Percentiles rank a stretch among this genome's conserved stretches.
phyloP scores from a whole-genome alignment of 2,113 vertebrate species.

The Panthera tigris region DNA sequence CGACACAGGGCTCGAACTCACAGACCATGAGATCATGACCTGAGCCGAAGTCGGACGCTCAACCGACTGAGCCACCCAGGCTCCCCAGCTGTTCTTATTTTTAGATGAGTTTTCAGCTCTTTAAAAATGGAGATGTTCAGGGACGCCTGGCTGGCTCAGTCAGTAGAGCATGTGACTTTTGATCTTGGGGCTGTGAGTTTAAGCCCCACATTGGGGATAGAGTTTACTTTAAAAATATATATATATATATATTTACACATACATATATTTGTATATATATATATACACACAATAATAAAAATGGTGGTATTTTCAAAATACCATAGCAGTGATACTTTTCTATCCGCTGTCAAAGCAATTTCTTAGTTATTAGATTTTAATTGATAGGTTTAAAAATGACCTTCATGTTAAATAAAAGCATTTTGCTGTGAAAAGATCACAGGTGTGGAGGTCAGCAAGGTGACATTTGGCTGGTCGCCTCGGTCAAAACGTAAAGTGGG shows the following conservation, averaged over 20 bases:
- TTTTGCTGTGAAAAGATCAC: not conserved
- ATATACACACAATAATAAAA: not conserved
- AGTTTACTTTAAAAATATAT: not conserved
- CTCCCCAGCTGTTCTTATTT: not conserved
- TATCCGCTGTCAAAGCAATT: no score
- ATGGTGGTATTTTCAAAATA: not conserved
- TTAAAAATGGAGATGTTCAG: not conserved
- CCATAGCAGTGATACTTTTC: not conserved
- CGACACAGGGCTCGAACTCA: no score
- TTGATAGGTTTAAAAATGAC: not conserved
- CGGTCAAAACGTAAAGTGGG: fast-evolving
- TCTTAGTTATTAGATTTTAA: not conserved
- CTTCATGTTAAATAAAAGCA: not conserved
- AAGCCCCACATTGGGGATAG: not conserved
- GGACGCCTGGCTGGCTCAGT: not conserved
- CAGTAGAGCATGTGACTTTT: not conserved
- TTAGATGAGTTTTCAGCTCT: not conserved
- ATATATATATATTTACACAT: no score
- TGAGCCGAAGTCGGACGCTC: no score
- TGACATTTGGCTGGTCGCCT: fast-evolving
- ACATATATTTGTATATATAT: no score
- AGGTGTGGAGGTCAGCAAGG: not conserved
- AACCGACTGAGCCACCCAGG: no score
- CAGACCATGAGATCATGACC: no score
- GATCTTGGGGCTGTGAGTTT: not conserved